Percentiles rank a stretch among this genome's conserved stretches.
Evolutionary conservation across 2,888 invertebrate genomes (phyloP).

Genomic region (Craniophora ligustri): DNA sequence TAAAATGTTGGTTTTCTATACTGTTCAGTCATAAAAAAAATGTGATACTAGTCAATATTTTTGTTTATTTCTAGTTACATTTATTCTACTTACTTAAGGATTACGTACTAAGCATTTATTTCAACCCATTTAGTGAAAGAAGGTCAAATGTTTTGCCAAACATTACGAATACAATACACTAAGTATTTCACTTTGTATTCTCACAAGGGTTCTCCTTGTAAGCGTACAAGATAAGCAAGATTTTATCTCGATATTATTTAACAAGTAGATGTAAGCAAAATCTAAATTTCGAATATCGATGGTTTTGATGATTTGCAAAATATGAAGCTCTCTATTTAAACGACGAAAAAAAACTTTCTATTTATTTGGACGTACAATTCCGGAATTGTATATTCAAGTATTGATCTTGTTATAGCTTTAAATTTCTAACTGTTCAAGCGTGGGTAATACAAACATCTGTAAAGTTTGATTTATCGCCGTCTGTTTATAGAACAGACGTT

Average conservation of each 20-base stretch:
- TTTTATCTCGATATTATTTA: conserved; percentile 28
- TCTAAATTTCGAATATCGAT: conserved; percentile 28
- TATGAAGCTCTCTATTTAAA: conserved; percentile 6
- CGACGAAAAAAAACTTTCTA: conserved; percentile 4
- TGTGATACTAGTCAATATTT: no score
- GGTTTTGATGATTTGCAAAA: conserved; percentile 12
- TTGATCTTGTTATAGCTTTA: conserved; percentile 39
- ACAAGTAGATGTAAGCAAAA: conserved; percentile 11
- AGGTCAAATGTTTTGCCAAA: conserved; percentile 5
- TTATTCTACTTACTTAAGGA: background rate
- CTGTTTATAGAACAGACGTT: conserved; percentile 15
- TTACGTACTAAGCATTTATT: background rate
- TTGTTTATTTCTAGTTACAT: no score
- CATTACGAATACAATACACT: conserved; percentile 8
- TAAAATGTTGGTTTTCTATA: no score
- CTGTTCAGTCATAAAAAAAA: no score
- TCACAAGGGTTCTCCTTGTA: conserved; percentile 27
- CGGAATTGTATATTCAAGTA: conserved; percentile 33
- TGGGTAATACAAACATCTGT: conserved; percentile 41
- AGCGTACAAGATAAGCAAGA: conserved; percentile 16
- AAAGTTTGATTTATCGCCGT: conserved; percentile 18
- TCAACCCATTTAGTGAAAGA: background rate
- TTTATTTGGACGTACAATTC: conserved; percentile 12
- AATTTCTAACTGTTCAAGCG: conserved; percentile 41
- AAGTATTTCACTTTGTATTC: conserved; percentile 3